phyloP scores from a whole-genome alignment of 2,888 invertebrate species.

The Acholoe squamosa region DNA sequence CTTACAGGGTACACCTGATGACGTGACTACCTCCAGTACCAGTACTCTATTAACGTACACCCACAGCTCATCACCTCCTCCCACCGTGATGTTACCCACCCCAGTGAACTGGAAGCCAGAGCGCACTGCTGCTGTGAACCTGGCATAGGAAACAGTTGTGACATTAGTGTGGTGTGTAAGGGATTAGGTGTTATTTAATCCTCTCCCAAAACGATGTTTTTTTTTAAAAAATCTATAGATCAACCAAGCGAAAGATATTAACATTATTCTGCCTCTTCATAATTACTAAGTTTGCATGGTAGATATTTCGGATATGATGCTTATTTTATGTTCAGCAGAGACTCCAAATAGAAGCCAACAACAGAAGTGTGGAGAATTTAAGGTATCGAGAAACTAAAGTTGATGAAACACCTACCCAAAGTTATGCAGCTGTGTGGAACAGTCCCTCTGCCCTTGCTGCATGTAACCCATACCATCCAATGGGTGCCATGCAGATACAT shows the following conservation, averaged over 20 bases:
- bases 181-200: too few species aligned
- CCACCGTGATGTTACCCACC: constrained; percentile 73
- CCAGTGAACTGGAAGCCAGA: constrained; percentile 75
- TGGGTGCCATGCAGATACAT: constrained; percentile 71
- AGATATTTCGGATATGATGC: too few species aligned
- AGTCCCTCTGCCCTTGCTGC: constrained; percentile 73
- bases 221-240: too few species aligned
- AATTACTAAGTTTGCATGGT: too few species aligned
- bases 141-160: constrained; percentile 24
- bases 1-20: constrained; percentile 65
- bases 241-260: too few species aligned
- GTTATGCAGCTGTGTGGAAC: constrained; percentile 73
- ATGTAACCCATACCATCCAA: constrained; percentile 74
- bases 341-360: too few species aligned
- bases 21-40: constrained; percentile 73
- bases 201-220: too few species aligned
- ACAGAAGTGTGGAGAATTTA: too few species aligned
- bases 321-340: too few species aligned
- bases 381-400: too few species aligned
- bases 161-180: too few species aligned
- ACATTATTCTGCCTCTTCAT: too few species aligned
- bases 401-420: constrained; percentile 67
- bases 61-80: constrained; percentile 78
- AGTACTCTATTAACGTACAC: constrained; percentile 75
- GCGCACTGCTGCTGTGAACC: constrained; percentile 73